phyloP scores from a whole-genome alignment of 2,113 vertebrate species.

The Etia nguti region DNA sequence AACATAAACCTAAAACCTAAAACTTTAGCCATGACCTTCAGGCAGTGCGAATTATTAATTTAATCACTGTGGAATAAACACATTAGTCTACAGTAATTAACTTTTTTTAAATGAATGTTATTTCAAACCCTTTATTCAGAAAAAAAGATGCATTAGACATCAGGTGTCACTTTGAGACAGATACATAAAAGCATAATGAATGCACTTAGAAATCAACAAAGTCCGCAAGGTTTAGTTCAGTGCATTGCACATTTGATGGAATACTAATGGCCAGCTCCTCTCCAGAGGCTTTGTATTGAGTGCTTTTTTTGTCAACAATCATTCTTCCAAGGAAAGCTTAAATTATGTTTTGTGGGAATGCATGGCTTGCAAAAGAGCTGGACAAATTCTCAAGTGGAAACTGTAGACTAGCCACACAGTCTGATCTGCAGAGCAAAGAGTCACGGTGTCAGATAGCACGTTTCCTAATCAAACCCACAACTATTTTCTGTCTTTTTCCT shows the following conservation, averaged over 20 bases:
- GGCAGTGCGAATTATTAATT: background rate
- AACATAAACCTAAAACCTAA: background rate
- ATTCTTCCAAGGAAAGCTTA: background rate
- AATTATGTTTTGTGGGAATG: background rate
- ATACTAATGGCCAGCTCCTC: background rate
- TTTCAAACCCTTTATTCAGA: background rate
- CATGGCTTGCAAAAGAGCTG: background rate
- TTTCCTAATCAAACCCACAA: background rate
- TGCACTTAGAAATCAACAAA: constrained; percentile 28
- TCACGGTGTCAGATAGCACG: background rate
- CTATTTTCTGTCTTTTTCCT: background rate
- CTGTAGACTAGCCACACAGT: background rate
- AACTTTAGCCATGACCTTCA: background rate
- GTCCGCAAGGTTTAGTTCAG: constrained; percentile 8
- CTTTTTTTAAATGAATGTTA: background rate
- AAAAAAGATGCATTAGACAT: background rate
- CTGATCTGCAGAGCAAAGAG: background rate
- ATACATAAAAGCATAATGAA: background rate
- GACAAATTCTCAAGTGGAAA: background rate
- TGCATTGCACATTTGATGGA: background rate
- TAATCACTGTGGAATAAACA: background rate
- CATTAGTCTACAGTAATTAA: background rate
- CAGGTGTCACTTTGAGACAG: background rate
- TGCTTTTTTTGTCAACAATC: background rate
- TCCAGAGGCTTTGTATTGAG: background rate